Evolutionary conservation across 1,140 invertebrate genomes (phyloP).

Genomic region (Vanessa tameamea): DNA sequence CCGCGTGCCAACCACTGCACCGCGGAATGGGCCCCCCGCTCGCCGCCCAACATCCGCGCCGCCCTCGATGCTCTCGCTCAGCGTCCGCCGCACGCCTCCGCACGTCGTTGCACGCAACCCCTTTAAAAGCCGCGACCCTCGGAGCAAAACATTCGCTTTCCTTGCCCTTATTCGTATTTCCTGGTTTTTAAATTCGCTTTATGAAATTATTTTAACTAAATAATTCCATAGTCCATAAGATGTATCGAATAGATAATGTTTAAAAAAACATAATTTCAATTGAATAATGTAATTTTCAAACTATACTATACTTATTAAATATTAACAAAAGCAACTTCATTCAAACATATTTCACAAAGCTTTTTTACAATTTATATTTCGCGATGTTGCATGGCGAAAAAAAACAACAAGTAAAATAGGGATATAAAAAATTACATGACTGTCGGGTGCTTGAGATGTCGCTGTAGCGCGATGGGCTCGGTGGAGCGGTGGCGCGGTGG

Average conservation of each 20-base stretch:
- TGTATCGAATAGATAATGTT: too few species aligned
- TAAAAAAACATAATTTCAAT: too few species aligned
- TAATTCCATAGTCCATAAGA: too few species aligned
- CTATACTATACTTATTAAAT: too few species aligned
- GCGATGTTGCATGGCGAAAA: neutral
- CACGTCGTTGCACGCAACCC: slow-evolving; percentile 53
- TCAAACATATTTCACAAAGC: too few species aligned
- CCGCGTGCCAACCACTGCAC: slow-evolving; percentile 66
- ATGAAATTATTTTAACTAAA: too few species aligned
- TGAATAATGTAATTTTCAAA: too few species aligned
- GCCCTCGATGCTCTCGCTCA: slow-evolving; percentile 35
- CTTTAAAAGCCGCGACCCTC: slow-evolving; percentile 34
- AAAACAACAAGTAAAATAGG: neutral
- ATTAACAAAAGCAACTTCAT: too few species aligned
- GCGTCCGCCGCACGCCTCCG: slow-evolving; percentile 48
- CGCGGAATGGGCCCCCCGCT: slow-evolving; percentile 47
- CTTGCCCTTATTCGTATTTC: slow-evolving; percentile 50
- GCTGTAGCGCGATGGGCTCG: neutral
- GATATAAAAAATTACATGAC: slow-evolving; percentile 34
- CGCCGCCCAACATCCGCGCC: slow-evolving; percentile 39
- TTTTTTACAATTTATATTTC: neutral
- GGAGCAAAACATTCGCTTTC: slow-evolving; percentile 57
- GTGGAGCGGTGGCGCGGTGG: neutral
- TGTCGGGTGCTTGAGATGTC: slow-evolving; percentile 1
- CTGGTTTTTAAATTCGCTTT: slow-evolving; percentile 29